Conservation (phyloP, 2,797 vertebrate species). For the Coranthus polyacanthus region DNA sequence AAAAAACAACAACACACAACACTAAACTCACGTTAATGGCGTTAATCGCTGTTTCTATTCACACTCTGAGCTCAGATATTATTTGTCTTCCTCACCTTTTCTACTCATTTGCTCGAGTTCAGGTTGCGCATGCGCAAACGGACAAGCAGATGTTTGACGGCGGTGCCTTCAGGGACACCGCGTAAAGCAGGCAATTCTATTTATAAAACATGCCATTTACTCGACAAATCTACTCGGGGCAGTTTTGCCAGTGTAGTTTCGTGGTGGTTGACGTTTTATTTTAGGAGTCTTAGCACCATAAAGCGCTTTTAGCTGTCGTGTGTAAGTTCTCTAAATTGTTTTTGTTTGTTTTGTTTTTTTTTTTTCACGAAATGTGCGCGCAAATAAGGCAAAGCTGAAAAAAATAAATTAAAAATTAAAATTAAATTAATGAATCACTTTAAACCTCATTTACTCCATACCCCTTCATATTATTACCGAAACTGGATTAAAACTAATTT, state of each 20-base stretch:
- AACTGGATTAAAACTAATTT: background rate
- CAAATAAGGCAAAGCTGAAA: too few species aligned
- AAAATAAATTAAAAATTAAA: too few species aligned
- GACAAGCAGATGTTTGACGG: background rate
- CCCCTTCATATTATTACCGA: conserved; percentile 10
- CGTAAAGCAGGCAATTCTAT: conserved; percentile 32
- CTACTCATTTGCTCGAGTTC: conserved; percentile 26
- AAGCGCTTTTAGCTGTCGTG: background rate
- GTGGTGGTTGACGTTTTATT: background rate
- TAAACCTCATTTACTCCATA: too few species aligned
- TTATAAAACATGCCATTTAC: conserved; percentile 13
- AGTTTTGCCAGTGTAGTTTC: background rate
- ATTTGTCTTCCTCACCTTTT: conserved; percentile 63
- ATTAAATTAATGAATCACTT: too few species aligned
- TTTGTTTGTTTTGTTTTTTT: too few species aligned
- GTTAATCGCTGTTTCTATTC: conserved; percentile 18
- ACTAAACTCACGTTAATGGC: background rate
- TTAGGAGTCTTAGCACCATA: too few species aligned
- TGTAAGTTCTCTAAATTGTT: background rate
- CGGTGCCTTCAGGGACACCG: conserved; percentile 62
- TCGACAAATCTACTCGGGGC: background rate
- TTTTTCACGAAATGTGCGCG: too few species aligned
- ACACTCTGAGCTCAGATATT: conserved; percentile 42
- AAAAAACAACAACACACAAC: background rate
- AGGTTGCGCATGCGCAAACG: conserved; percentile 70